These are phyloP conservation scores for Mallotus villosus DNA, from an alignment of 2,797 vertebrate genomes.

Conservation along the genomic window DNA sequence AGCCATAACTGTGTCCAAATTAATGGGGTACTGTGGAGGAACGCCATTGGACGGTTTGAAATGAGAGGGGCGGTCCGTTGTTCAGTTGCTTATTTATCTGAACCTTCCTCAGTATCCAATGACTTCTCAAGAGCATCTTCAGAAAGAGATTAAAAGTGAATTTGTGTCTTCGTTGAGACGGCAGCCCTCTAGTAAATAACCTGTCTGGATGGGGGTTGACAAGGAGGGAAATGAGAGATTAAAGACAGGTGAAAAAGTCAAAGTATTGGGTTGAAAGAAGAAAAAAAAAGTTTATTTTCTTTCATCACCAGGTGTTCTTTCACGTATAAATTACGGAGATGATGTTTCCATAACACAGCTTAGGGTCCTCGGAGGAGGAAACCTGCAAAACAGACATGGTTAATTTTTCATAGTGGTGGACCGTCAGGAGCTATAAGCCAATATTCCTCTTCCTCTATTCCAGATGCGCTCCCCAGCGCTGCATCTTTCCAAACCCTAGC, in stretches of 20 bases:
- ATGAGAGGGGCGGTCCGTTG: slow-evolving; percentile 75
- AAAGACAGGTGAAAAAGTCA: slow-evolving; percentile 71
- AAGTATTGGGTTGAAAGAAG: slow-evolving; percentile 60
- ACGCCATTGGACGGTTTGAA: slow-evolving; percentile 71
- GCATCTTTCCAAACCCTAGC: slow-evolving; percentile 89
- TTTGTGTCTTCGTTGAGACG: slow-evolving; percentile 39
- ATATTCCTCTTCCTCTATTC: slow-evolving; percentile 93
- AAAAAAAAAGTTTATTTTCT: slow-evolving; percentile 77
- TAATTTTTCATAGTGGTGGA: slow-evolving; percentile 97
- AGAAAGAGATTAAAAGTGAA: slow-evolving; percentile 52
- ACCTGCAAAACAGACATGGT: slow-evolving; percentile 96
- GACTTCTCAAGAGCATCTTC: slow-evolving; percentile 42
- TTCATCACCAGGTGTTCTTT: slow-evolving; percentile 93
- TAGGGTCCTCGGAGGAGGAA: slow-evolving; percentile 88
- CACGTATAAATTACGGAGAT: slow-evolving; percentile 92
- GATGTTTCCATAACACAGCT: slow-evolving; percentile 96
- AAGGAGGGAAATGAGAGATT: slow-evolving; percentile 75
- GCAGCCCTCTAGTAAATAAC: slow-evolving; percentile 52
- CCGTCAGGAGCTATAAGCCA: slow-evolving; percentile 95
- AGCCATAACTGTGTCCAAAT: slow-evolving; percentile 99
- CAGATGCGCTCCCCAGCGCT: slow-evolving; percentile 95
- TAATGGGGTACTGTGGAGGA: slow-evolving; percentile 84
- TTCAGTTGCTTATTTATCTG: slow-evolving; percentile 63
- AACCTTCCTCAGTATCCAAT: slow-evolving; percentile 48
- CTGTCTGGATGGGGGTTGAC: slow-evolving; percentile 63